Evolutionary conservation across 1,140 invertebrate species (phyloP), one percentile per base, ranked within the genome.

Genomic region (Ruditapes philippinarum): DNA sequence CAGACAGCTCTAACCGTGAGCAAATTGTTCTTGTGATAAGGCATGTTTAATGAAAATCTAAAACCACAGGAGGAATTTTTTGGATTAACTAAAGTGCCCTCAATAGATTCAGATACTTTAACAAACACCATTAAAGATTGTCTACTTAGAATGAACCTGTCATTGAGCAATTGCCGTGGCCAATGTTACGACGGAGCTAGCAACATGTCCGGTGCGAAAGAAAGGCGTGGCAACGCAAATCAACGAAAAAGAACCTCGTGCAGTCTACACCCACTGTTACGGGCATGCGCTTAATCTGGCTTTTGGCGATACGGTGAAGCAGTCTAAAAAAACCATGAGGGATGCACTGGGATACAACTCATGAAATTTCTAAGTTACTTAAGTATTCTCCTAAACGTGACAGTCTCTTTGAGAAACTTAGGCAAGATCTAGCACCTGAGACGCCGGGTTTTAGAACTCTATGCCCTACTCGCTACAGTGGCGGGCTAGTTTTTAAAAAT

Each of bases 1-100:
- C 89, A 22, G 73, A 87, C 42, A 5, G 31, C 33, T 83, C 54
- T 22, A 90, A 90, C 65, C 3, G 65, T 40, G 89, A 90, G 31
- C 83, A 90, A 74, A 22, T 90, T 22, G 83, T 87, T 36, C 68
- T 90, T 51, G 70, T 79, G 25, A 19, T 90, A 28, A 22, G 74
- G 60, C 80, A 76, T 40, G 73, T 79, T 19, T 51, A 86, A 40
- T 57, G 74, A 62, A 60, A 57, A 14, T 68, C 51, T 57, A 51
- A 33, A 42, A n/a, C 4, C 9, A n/a, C 31, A 25, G 12, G 86
- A 88, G 49, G 49, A 89, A 22, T 85, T 85, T 31, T 42, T 62
- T 76, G 88, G 70, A 73, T n/a, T 89, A 1, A 33, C 3, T 36
- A 49, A 31, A 14, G 70, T 89, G 12, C 54, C 45, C 36, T 28